These are phyloP conservation scores for Jordanella pulchra DNA, from an alignment of 2,797 vertebrate species.

Conservation along the genomic window DNA sequence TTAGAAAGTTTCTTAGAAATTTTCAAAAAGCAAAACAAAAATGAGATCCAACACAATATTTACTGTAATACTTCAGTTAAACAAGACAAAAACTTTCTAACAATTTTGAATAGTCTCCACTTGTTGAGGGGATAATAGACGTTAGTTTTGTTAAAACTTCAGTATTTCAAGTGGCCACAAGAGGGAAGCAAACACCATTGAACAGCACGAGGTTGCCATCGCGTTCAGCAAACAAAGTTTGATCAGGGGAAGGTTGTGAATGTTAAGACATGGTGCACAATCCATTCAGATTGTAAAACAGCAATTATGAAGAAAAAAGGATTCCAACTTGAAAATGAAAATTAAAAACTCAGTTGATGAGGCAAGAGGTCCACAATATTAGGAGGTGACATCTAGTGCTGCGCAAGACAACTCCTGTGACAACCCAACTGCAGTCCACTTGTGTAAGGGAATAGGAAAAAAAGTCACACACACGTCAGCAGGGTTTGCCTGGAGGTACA, in stretches of 20 bases:
- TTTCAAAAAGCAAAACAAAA: no score
- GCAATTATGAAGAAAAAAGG: conserved; percentile 45
- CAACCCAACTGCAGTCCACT: conserved; percentile 58
- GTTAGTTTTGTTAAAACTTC: neutral
- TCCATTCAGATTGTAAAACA: conserved; percentile 20
- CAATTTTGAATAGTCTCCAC: no score
- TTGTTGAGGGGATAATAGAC: no score
- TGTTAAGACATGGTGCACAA: conserved; percentile 56
- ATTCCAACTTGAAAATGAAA: conserved; percentile 56
- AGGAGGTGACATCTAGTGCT: conserved; percentile 50
- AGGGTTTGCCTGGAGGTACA: conserved; percentile 67
- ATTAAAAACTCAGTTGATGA: conserved; percentile 46
- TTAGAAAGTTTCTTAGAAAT: no score
- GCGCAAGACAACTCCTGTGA: conserved; percentile 36
- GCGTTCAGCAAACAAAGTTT: conserved; percentile 34
- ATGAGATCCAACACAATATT: no score
- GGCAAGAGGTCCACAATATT: conserved; percentile 50
- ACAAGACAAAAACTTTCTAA: no score
- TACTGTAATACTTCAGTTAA: no score
- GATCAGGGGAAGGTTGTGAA: conserved; percentile 35
- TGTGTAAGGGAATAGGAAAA: conserved; percentile 47
- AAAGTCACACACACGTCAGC: conserved; percentile 63
- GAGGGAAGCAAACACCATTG: conserved; percentile 78
- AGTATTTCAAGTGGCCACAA: conserved; percentile 45
- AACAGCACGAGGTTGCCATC: conserved; percentile 40